Conservation (phyloP, 2,888 invertebrate genomes). For the Malthinus seriepunctatus region DNA sequence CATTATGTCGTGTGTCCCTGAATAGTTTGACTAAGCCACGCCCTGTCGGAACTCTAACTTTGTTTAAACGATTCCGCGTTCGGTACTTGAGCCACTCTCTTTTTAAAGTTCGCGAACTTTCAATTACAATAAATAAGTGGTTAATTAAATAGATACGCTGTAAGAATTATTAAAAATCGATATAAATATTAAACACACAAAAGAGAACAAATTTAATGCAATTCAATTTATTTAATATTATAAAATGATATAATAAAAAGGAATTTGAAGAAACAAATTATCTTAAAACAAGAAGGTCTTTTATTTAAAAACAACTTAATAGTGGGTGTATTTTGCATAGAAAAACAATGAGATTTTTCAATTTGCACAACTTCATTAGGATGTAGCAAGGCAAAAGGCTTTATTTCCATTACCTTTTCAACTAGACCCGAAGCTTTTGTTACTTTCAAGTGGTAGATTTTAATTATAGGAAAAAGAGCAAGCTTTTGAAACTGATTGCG, state of each 20-base stretch:
- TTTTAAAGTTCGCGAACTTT: no score
- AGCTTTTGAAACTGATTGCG: slow-evolving; percentile 28
- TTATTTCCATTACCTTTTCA: slow-evolving; percentile 25
- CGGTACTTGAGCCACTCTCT: no score
- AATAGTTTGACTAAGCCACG: no score
- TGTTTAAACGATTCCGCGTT: no score
- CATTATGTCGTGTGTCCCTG: no score
- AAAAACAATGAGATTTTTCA: slow-evolving; percentile 26
- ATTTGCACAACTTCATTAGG: slow-evolving; percentile 28
- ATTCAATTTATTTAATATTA: no score
- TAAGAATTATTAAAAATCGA: no score
- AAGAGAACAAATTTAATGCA: no score
- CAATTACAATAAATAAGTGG: no score
- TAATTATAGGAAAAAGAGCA: slow-evolving; percentile 28
- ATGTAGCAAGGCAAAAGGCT: slow-evolving; percentile 15
- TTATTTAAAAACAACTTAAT: slow-evolving; percentile 18
- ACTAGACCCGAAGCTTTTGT: slow-evolving; percentile 21
- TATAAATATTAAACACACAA: no score
- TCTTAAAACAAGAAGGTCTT: slow-evolving; percentile 11
- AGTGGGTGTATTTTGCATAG: slow-evolving; percentile 16
- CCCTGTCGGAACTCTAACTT: no score
- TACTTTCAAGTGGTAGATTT: slow-evolving; percentile 28
- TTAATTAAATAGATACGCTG: no score
- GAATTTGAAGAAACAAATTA: slow-evolving; percentile 10
- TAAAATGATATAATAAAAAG: not conserved